phyloP scores from a whole-genome alignment of 2,797 vertebrate genomes.

The Chelon labrosus region DNA sequence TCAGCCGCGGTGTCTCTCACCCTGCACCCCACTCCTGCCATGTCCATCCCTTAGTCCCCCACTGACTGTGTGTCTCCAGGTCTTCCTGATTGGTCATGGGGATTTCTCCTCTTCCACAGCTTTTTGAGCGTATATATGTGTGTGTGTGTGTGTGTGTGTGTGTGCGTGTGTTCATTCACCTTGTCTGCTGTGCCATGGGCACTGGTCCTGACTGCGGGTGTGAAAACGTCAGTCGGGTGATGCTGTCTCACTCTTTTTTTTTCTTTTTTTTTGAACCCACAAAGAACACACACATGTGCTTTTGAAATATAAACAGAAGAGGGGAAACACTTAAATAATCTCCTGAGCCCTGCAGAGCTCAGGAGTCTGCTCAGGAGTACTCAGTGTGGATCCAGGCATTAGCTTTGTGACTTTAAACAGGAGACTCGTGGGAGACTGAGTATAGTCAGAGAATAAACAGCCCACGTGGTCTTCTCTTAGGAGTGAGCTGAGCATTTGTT shows the following conservation, averaged over 20 bases:
- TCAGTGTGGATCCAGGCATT: constrained; percentile 54
- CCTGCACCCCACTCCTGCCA: constrained; percentile 40
- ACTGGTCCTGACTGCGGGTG: constrained; percentile 48
- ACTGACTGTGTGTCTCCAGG: constrained; percentile 72
- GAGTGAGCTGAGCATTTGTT: constrained; percentile 29
- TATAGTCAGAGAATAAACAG: constrained; percentile 56
- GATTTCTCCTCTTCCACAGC: constrained; percentile 64
- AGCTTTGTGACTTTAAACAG: constrained; percentile 49
- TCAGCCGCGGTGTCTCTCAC: constrained; percentile 38
- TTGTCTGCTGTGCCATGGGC: constrained; percentile 36
- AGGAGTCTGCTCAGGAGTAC: constrained; percentile 43
- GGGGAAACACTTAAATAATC: constrained; percentile 73
- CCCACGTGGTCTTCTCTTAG: constrained; percentile 19
- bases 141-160: constrained; percentile 45
- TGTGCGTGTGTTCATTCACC: constrained; percentile 42
- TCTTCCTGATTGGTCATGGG: constrained; percentile 82
- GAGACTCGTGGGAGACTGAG: constrained; percentile 31
- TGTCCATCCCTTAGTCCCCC: constrained; percentile 60
- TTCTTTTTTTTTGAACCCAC: constrained; percentile 4
- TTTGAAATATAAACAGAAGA: constrained; percentile 51
- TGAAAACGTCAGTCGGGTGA: constrained; percentile 43
- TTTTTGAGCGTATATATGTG: constrained; percentile 34
- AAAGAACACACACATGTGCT: constrained; percentile 17
- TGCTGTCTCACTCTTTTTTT: constrained; percentile 4
- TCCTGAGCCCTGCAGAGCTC: constrained; percentile 57